Evolutionary conservation across 2,888 invertebrate species (phyloP), one percentile per base, ranked within the genome.

Genomic region (Andrena flavipes): DNA sequence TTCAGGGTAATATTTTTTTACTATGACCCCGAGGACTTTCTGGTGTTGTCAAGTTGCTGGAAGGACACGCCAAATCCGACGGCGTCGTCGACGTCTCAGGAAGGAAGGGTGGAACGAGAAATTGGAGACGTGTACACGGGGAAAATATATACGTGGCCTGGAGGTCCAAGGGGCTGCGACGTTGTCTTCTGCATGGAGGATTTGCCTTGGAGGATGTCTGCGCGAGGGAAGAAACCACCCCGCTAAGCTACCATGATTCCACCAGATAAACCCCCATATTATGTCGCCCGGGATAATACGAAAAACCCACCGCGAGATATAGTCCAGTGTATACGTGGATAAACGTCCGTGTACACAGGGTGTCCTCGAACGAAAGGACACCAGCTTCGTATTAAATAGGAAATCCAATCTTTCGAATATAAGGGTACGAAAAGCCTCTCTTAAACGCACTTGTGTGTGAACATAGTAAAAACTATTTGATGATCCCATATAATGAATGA

Each of bases 181-280:
- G 82, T 83, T 88, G 87, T 84, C 86, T 87, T 88, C 84, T 63
- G 78, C 67, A 69, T 63, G 76, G 88, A 83, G 86, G 89, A 87
- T 89, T 89, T 89, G 85, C 87, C 89, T 89, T 71, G 30, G 84
- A 88, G 88, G 80, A 85, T 80, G 83, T 75, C 82, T 64, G 80
- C 79, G 62, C 72, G 72, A 79, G 76, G 80, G 75, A 85, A 76
- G 78, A 80, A 81, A 82, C 80, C 84, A 86, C 84, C 87, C 84
- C 65, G 87, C 79, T 88, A 90, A 90, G 88, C 90, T 84, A 83
- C 82, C 90, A 85, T 87, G 88, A 90, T 88, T 87, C 90, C 87
- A 72, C 82, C 78, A 85, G 90, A 90, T 90, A 90, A 90, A 90
- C 84, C 85, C 85, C 84, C 87, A 84, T 89, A 90, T 90, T 90